These are phyloP conservation scores for Colaptes auratus DNA, from an alignment of 2,113 vertebrate species.

Conservation along the genomic window DNA sequence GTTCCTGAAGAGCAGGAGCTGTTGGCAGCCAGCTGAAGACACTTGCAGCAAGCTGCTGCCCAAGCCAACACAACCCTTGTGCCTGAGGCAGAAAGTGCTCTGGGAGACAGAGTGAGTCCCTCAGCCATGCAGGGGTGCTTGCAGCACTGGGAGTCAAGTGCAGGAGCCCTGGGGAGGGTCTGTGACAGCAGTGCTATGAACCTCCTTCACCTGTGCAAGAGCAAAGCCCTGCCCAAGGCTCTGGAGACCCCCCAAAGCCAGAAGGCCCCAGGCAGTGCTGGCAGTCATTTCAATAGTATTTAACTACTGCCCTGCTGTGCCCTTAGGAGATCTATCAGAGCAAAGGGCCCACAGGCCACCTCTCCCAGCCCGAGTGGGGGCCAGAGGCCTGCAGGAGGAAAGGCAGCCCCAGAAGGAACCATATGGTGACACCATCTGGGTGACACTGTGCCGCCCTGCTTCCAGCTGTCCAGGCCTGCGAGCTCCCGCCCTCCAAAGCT, in stretches of 20 bases:
- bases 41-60: fast-evolving
- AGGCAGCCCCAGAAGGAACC: not conserved
- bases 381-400: not conserved
- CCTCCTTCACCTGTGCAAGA: not conserved
- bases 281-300: fast-evolving
- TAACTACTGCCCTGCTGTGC: fast-evolving
- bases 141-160: not conserved
- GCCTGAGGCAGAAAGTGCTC: not conserved
- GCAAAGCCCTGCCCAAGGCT: fast-evolving
- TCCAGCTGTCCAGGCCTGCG: not conserved
- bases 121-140: fast-evolving
- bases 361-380: fast-evolving
- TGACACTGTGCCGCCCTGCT: not conserved
- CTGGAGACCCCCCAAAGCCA: not conserved
- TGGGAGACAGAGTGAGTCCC: not conserved
- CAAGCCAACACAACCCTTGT: too few relatives aligned
- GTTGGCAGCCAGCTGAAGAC: not conserved
- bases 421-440: not conserved
- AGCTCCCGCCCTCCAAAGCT: not conserved
- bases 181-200: not conserved
- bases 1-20: not conserved
- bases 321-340: not conserved
- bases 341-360: not conserved
- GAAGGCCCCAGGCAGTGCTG: not conserved
- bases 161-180: not conserved